Base-by-base conservation (phyloP, 2,888 invertebrate species). In the Polyommatus icarus region DNA sequence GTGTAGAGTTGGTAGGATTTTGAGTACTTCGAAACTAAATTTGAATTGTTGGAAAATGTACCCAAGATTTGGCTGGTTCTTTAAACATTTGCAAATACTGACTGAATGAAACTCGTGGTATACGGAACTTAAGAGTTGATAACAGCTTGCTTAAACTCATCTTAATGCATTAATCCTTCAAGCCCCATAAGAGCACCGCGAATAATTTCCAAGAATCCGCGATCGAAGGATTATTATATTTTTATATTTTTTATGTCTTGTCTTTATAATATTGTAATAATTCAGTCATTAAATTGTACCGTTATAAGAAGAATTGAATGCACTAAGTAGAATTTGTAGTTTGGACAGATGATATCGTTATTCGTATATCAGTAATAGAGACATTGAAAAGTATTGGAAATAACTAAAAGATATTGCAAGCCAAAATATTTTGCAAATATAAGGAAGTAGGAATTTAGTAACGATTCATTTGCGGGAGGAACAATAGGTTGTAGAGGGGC, bases 401-500 rank as follows among this genome's bases (percentile, higher is more conserved):
- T 61, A 67, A 67, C 4, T 40, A 72, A 40, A 40, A 46, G 4
- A 54, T 46, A 73, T 73, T 0, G 46, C 73, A 3, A 24, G 73
- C 40, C 46, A 73, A 46, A 73, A 46, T 73, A 73, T 73, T 73
- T 73, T 20, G 73, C 73, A 73, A 73, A 73, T 73, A 10, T 40
- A 40, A 73, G 50, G 75, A 75, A 75, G 50, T 75, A 24, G 18
- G 50, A 46, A 6, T 75, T 20, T 24, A 15, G 20, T 50, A 76
- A 78, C 67, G 57, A 36, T 72, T 78, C 15, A 29, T 78, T 73
- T 32, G 29, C 24, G 40, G 15, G 20, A 32, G 73, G 84, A 87
- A 91, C 91, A 91, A 91, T 91, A 83, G 90, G 89, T 84, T 78
- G 85, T 90, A 87, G 86, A 85, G 61, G 81, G 84, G 84, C 82